A percentile compares a stretch with the other conserved stretches of the same genome.
phyloP scores from a whole-genome alignment of 1,140 invertebrate species.

The Brachionus rotundiformis region DNA sequence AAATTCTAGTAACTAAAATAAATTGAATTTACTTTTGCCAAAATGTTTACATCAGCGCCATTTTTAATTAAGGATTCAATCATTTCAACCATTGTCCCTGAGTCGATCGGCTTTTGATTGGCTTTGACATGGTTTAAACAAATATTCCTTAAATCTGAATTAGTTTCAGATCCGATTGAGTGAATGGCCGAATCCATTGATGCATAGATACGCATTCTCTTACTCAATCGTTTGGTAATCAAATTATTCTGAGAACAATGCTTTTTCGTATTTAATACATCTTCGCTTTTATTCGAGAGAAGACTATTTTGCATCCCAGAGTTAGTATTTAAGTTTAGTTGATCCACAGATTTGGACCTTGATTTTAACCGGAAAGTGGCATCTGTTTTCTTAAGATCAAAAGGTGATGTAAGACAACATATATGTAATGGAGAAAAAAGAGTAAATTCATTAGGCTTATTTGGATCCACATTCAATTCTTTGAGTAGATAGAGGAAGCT shows the following conservation, averaged over 20 bases:
- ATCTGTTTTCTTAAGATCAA: background rate
- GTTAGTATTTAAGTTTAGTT: background rate
- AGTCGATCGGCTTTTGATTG: slow-evolving; percentile 3
- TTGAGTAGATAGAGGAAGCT: slow-evolving; percentile 12
- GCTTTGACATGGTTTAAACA: background rate
- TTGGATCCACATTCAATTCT: slow-evolving; percentile 41
- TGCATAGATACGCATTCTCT: background rate
- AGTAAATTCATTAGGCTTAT: slow-evolving; percentile 24
- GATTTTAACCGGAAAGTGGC: background rate
- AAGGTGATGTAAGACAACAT: slow-evolving; percentile 14
- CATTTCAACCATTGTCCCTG: slow-evolving; percentile 14
- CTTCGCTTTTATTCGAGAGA: background rate
- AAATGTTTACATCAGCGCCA: slow-evolving; percentile 29
- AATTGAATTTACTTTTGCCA: slow-evolving; percentile 39
- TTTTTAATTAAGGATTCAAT: slow-evolving; percentile 24
- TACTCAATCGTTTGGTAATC: background rate
- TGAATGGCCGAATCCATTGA: slow-evolving; percentile 23
- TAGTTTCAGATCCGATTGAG: background rate
- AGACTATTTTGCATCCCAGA: background rate
- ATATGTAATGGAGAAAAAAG: slow-evolving; percentile 1
- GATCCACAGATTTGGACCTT: background rate
- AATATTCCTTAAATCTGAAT: background rate
- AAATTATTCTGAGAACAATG: background rate
- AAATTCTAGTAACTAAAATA: too few relatives aligned
- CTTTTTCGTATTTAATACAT: background rate